Base-by-base conservation (phyloP, 2,797 vertebrate species). In the Poeciliopsis infans region DNA sequence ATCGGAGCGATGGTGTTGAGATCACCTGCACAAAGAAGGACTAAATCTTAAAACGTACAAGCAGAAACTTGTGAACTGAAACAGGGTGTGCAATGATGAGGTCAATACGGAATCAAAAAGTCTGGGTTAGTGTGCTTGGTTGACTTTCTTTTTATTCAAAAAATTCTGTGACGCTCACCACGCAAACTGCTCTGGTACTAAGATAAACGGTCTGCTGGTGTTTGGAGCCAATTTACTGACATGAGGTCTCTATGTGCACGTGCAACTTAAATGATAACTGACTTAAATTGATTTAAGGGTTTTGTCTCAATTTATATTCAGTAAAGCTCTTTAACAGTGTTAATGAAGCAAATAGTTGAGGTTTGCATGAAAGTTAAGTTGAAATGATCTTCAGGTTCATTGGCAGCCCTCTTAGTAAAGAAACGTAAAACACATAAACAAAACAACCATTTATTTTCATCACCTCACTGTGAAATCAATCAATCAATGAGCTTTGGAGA, bases 1-100 rank as follows among this genome's bases (percentile, higher is more conserved):
- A 99, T 97, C 13, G 98, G 98, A 72, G 98, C 98, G 0, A 99
- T 99, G 82, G 91, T 89, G 20, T 99, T 98, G 85, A 99, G 95
- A 79, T 99, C 92, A 73, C 97, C 98, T 99, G 87, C 18, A 91
- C 18, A 84, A 39, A 72, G 36, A 74, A 51, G n/a, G 18, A 49
- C 7, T 12, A 69, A 51, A 47, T 2, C 13, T 77, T n/a, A 49
- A 47, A 47, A 49, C 25, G 1, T 18, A 49, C 4, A 4, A 12
- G 10, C 13, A n/a, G 68, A 3, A 70, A 12, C 41, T 28, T 70
- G 23, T 45, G 25, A 45, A 45, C 12, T 70, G 25, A 13, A 70
- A 70, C 43, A 45, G 5, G 12, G 41, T 15, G 8, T 69, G 23
- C n/a, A 45, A 15, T 45, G 18, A 68, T 41, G 16, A 20, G 8